Base-by-base conservation (phyloP, 2,797 vertebrate genomes). In the Naso thynnoides region DNA sequence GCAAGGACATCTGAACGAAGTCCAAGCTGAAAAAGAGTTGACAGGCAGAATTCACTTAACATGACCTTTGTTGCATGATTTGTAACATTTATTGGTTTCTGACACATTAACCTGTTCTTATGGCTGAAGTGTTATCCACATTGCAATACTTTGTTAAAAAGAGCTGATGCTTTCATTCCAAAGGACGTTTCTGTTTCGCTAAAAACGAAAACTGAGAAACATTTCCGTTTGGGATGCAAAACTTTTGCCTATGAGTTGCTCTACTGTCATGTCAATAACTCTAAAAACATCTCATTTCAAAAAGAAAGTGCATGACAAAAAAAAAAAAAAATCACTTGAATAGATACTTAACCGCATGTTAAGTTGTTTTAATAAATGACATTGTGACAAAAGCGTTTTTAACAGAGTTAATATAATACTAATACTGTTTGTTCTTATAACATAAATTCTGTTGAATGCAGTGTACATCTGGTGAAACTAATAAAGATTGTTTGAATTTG, bases 1-100 rank as follows among this genome's bases (percentile, higher is more conserved):
- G 96, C 24, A 97, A 96, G 84, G 96, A 97, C 74, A 85, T 96
- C 89, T 99, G 94, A 96, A 83, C 21, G 7, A 58, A 2, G n/a
- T 23, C 19, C 6, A 8, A 33, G 9, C 6, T 0, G 1, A 10
- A 49, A 24, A 56, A 41, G 36, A 62, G 62, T 7, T n/a, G 21
- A 42, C 13, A 4, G 1, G 50, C 60, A 49, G 5, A 29, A 10
- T 47, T 56, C 44, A 56, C 42, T 63, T 50, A 44, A 62, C 23
- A 11, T 6, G n/a, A 41, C 19, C 36, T 63, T 42, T 48, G 26
- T 38, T 65, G 26, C 52, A 36, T 73, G 27, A 42, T 42, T 26
- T 52, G 7, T 48, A 13, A 65, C 52, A 60, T 58, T 47, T 67
- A 62, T 39, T 33, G 16, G 27, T 67, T 60, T 77, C 24, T 69